Conservation (phyloP, 2,797 vertebrate species). For the Neostethus bicornis region DNA sequence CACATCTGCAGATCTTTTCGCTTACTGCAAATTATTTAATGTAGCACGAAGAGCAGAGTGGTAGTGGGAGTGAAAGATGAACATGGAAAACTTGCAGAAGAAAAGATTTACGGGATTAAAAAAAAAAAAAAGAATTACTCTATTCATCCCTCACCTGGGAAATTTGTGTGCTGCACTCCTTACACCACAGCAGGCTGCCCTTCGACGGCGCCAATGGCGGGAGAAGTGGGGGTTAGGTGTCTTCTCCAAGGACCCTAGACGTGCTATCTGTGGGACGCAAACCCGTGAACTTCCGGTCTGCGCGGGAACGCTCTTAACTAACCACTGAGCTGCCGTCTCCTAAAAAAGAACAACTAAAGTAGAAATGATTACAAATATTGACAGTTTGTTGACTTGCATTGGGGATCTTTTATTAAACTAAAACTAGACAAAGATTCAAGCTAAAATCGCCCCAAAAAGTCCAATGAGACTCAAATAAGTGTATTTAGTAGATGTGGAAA, state of each 20-base stretch:
- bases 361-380: conserved; percentile 9
- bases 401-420: conserved; percentile 1
- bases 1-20: conserved; percentile 37
- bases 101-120: conserved; percentile 1
- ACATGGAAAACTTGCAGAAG: conserved; percentile 33
- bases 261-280: no score
- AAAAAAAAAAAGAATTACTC: no score
- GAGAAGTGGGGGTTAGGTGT: no score
- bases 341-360: no score
- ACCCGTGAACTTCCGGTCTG: no score
- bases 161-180: no score
- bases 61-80: conserved; percentile 34
- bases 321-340: no score
- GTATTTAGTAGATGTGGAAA: background rate
- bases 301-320: no score
- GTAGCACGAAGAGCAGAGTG: conserved; percentile 35
- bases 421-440: conserved; percentile 6
- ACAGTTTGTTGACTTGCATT: conserved; percentile 21
- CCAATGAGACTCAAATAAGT: background rate
- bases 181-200: no score
- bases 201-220: no score
- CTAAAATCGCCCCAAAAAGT: background rate
- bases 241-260: no score
- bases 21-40: conserved; percentile 48
- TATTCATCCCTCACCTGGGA: no score